Base-by-base conservation (phyloP, 92 coral and sea anemone species). In the Virgularia gustaviana region DNA sequence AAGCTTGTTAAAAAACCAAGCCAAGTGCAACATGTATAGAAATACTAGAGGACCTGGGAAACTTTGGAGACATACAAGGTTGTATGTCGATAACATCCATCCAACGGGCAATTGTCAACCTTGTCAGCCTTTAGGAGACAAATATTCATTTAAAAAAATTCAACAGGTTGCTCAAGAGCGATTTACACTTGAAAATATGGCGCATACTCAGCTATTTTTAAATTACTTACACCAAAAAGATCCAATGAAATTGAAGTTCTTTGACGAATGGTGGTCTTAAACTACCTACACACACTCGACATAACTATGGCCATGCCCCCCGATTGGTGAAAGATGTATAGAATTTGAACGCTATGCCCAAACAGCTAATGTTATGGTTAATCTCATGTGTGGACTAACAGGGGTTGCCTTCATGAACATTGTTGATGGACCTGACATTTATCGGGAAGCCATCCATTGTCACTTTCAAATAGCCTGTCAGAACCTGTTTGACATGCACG, bases 331-430 rank as follows among this genome's bases (percentile, higher is more conserved):
- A 73, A 58, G 86, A 20, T 82, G 82, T 55, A 59, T 79, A 9
- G 79, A 85, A 30, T 18, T 84, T 19, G 10, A 19, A 9, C 70
- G 82, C 22, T 79, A 79, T 30, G 59, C 53, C 7, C 49, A 52
- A 19, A 64, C 85, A n/a, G 68, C 85, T 5, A 85, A 85, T 51
- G 56, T 79, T 27, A 80, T 82, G 18, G 75, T 80, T 4, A 85
- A 85, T 19, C 78, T 85, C 0, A 27, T 84, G 47, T 65, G 70
- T 19, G 81, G 79, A 28, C 67, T 75, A 13, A 32, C 60, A 23
- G 83, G 85, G 11, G 36, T 56, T 29, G 63, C 16, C 1, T 56
- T 8, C 15, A 22, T 22, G 3, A 56, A 56, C 36, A 56, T 22
- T 56, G 36, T 56, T 1, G 15, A 56, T 1, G 61, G 61, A 2